These are phyloP conservation scores for Camponotus vicinus DNA, from an alignment of 1,140 invertebrate species.

Conservation along the genomic window DNA sequence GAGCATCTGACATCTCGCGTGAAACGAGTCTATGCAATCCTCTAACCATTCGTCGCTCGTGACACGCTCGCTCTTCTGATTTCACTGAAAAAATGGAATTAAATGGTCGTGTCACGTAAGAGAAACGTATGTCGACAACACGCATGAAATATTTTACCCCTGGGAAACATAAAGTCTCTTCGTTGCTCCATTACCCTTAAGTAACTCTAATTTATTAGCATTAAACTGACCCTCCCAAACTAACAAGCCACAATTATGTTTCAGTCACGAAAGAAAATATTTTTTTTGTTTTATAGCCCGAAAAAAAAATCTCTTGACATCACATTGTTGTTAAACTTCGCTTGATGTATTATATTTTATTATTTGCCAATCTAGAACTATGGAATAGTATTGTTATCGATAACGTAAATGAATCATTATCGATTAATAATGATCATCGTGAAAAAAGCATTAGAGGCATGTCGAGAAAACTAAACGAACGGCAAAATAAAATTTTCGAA, in stretches of 20 bases:
- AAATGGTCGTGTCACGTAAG: conserved; percentile 38
- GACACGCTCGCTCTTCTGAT: conserved; percentile 52
- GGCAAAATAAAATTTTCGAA: conserved; percentile 41
- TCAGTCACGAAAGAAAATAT: not conserved
- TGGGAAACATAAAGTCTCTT: not conserved
- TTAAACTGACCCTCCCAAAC: conserved; percentile 1
- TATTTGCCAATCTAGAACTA: not conserved
- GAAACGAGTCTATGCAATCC: conserved; percentile 28
- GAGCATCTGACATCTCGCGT: conserved; percentile 53
- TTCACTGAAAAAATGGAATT: conserved; percentile 47
- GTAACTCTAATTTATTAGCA: conserved; percentile 33
- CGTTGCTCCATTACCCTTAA: not conserved
- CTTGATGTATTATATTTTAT: not conserved
- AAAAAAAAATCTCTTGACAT: not conserved
- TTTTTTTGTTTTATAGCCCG: not conserved
- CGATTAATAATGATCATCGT: conserved; percentile 30
- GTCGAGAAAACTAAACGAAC: conserved; percentile 9
- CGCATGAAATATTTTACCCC: conserved; percentile 15
- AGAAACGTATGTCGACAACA: conserved; percentile 36
- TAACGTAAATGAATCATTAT: conserved; percentile 39
- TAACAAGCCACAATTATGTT: not conserved
- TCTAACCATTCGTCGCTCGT: conserved; percentile 14
- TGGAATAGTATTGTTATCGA: conserved; percentile 17
- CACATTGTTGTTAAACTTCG: not conserved
- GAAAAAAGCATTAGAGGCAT: conserved; percentile 20